Evolutionary conservation across 2,797 vertebrate genomes (phyloP), one percentile per base, ranked within the genome.

Genomic region (Galagoides demidoff): DNA sequence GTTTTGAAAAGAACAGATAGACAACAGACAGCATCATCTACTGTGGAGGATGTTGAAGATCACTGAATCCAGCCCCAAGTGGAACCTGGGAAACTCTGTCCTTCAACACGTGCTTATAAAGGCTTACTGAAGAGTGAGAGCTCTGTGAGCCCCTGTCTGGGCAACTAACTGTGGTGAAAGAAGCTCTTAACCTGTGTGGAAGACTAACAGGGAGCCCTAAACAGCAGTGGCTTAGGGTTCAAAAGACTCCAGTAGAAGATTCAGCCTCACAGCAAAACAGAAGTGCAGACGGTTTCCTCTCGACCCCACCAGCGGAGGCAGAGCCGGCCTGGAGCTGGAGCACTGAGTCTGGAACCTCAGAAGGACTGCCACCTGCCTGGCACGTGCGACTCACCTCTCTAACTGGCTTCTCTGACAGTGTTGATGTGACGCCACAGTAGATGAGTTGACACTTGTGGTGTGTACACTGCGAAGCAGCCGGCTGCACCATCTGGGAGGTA

Each of bases 171-270:
- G 70, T 88, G 85, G 94, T 92, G 85, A 95, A 77, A 93, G 85
- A 95, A 77, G 52, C 61, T 85, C 92, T 85, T 90, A 77, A 91
- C 93, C 88, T 49, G 25, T 94, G 84, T 96, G 92, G 89, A 97
- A 95, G 86, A 52, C 83, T 92, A 95, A 95, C 13, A 94, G 45
- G 78, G 7, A 92, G 73, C 84, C 81, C 79, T 84, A 97, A 96
- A 96, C 87, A 96, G 90, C 94, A 97, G 61, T 66, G 70, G 78
- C 59, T 84, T 81, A 94, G 79, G 59, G 34, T 71, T 94, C 64
- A 89, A 63, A 94, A 89, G 90, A 84, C 74, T 89, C 84, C 85
- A 82, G 74, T 91, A 96, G 95, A 89, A 96, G 84, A 92, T 95
- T 94, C 92, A 70, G 89, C 85, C 94, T 92, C 88, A 81, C 0